Evolutionary conservation across 2,888 invertebrate species (phyloP), one percentile per base, ranked within the genome.

Genomic region (Tribolium freemani): DNA sequence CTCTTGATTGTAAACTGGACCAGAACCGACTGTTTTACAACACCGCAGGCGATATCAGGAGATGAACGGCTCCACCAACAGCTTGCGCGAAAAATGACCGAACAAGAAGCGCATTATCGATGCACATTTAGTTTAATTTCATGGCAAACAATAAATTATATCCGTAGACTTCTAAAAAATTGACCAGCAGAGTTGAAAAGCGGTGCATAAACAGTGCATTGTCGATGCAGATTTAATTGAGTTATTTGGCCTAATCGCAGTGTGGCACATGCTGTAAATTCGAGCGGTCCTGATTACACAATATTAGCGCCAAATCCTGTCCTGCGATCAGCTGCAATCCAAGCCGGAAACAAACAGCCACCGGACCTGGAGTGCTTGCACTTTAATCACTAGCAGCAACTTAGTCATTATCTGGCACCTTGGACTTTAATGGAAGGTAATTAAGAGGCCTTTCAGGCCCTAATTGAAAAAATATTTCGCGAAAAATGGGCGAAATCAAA

Each of bases 161-260:
- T 16, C 16, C 16, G 16, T 16, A 16, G 2, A n/a, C n/a, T n/a
- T n/a, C n/a, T 16, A 16, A 16, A 16, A 16, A 16, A 16, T 1
- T 16, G 16, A 16, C 1, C 16, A 2, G 16, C 16, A 16, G 16
- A 16, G 16, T 2, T 16, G 16, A 30, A 20, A 56, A 56, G 48
- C 48, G 10, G n/a, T 46, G 54, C 69, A 69, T 63, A 63, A 70
- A 63, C 69, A 63, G 10, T 4, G 31, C 21, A 16, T 16, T 16
- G 16, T 13, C 53, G 61, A 70, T 70, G 69, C 69, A 70, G 30
- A 70, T 70, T 70, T 70, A 70, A 70, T 70, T 70, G 69, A 70
- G 69, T 70, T 70, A 70, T 70, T 63, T 61, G 63, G 54, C 54
- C 46, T 13, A 50, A 38, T 63, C 69, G 69, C 45, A 54, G 38